Conservation (phyloP, 2,888 invertebrate species). For the Caradrina clavipalpis region DNA sequence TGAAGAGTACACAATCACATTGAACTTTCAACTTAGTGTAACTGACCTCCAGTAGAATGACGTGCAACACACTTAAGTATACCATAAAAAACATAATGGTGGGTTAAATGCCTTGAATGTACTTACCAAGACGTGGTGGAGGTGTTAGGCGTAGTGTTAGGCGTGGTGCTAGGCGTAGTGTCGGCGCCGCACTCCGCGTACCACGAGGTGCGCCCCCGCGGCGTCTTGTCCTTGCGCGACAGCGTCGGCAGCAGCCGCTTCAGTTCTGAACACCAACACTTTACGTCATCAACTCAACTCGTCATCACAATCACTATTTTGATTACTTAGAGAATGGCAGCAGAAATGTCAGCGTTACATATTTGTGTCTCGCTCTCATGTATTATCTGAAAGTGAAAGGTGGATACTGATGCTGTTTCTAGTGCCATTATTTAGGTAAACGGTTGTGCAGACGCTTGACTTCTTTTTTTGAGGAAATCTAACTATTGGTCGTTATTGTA, state of each 20-base stretch:
- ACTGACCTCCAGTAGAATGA: too few relatives aligned
- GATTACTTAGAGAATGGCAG: slow-evolving; percentile 15
- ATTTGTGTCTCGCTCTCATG: neutral
- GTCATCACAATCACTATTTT: neutral
- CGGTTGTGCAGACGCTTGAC: slow-evolving; percentile 23
- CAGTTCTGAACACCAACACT: slow-evolving; percentile 76
- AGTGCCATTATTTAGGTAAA: slow-evolving; percentile 7
- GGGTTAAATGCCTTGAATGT: neutral
- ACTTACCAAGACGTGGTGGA: slow-evolving; percentile 86
- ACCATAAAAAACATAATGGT: too few relatives aligned
- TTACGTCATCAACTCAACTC: slow-evolving; percentile 20
- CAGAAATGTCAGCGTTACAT: neutral
- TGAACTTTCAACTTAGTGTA: too few relatives aligned
- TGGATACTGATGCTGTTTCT: slow-evolving; percentile 1
- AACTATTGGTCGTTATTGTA: neutral
- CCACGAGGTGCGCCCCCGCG: slow-evolving; percentile 92
- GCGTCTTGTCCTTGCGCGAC: slow-evolving; percentile 86
- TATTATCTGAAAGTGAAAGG: neutral
- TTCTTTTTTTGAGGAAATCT: neutral
- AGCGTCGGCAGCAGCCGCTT: slow-evolving; percentile 87
- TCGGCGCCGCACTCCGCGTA: slow-evolving; percentile 92
- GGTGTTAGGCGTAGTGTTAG: slow-evolving; percentile 74
- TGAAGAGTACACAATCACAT: too few relatives aligned
- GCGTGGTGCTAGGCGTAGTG: slow-evolving; percentile 72
- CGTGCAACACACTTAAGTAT: too few relatives aligned